phyloP scores from a whole-genome alignment of 2,888 invertebrate species.

The Drosophila rellima region DNA sequence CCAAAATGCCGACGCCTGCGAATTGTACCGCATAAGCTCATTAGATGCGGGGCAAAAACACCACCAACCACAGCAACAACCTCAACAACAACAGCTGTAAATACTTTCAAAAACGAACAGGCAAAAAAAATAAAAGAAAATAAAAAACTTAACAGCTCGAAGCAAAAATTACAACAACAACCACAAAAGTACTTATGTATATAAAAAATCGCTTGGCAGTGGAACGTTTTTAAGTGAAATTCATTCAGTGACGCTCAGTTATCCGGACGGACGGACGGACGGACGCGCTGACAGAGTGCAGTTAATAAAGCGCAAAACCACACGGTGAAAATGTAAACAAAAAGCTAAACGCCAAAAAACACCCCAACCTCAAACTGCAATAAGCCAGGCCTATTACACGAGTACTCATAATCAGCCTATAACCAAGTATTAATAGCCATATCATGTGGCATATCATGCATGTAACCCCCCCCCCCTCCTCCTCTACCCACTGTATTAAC shows the following conservation, averaged over 20 bases:
- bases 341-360: slow-evolving; percentile 32
- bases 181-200: slow-evolving; percentile 19
- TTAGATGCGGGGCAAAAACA: slow-evolving; percentile 72
- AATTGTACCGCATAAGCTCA: slow-evolving; percentile 78
- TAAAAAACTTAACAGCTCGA: slow-evolving; percentile 7
- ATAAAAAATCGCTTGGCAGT: slow-evolving; percentile 49
- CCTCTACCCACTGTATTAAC: not conserved
- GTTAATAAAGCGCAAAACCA: slow-evolving; percentile 73
- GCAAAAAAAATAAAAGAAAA: slow-evolving; percentile 30
- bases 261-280: slow-evolving; percentile 24
- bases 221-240: slow-evolving; percentile 73
- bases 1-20: slow-evolving; percentile 64
- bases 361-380: slow-evolving; percentile 27
- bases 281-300: slow-evolving; percentile 40
- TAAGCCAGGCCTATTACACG: not conserved
- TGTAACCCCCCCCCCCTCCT: not conserved
- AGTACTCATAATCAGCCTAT: slow-evolving; percentile 4
- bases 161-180: slow-evolving; percentile 35
- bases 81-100: slow-evolving; percentile 34
- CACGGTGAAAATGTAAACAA: slow-evolving; percentile 74
- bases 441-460: slow-evolving; percentile 52
- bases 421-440: slow-evolving; percentile 17
- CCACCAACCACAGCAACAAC: slow-evolving; percentile 19
- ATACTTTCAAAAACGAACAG: slow-evolving; percentile 59
- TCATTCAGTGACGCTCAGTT: slow-evolving; percentile 65